A percentile compares a stretch with the other conserved stretches of the same genome.
Conservation (phyloP, 2,113 vertebrate genomes). For the Laticauda laticaudata region DNA sequence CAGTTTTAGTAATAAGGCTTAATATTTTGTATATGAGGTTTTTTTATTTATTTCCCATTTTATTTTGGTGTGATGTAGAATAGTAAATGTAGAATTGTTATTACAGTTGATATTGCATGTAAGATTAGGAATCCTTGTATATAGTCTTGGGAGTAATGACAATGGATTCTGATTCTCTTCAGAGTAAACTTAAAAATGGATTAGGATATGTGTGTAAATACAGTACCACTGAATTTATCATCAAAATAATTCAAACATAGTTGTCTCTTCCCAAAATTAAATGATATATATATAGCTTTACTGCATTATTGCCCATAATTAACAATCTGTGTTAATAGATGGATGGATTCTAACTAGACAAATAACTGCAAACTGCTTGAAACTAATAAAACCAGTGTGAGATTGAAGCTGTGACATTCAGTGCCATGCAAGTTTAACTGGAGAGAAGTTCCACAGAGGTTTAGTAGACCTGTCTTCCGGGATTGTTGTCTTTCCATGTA, state of each 20-base stretch:
- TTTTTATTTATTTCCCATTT: background rate
- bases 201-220: background rate
- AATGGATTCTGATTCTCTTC: background rate
- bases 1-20: background rate
- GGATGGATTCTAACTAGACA: background rate
- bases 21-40: background rate
- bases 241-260: background rate
- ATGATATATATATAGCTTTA: background rate
- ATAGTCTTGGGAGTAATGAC: background rate
- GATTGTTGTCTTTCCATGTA: background rate
- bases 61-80: background rate
- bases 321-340: background rate
- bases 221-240: background rate
- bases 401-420: background rate
- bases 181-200: background rate
- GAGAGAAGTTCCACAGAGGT: background rate
- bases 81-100: background rate
- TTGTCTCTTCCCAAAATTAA: background rate
- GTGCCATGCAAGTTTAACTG: too few species aligned
- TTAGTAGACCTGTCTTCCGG: background rate
- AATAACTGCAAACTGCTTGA: background rate
- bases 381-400: background rate
- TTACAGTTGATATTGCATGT: background rate
- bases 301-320: background rate
- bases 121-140: background rate